Conservation (phyloP, 2,113 vertebrate species). For the Corydoras sp. region DNA sequence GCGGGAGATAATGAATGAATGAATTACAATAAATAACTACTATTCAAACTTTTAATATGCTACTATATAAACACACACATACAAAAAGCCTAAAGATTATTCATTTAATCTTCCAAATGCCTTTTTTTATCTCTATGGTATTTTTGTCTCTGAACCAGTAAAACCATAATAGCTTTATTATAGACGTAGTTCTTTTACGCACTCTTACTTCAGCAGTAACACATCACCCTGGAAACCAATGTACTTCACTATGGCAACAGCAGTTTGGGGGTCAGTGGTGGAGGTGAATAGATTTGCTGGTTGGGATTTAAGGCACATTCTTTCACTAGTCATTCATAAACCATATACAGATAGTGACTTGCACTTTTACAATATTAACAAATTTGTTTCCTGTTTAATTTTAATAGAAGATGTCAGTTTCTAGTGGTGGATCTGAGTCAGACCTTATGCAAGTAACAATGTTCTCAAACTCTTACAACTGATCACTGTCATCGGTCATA, state of each 20-base stretch:
- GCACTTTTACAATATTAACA: background rate
- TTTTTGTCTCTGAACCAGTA: constrained; percentile 10
- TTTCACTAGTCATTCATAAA: constrained; percentile 27
- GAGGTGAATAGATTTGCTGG: constrained; percentile 36
- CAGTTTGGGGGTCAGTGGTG: constrained; percentile 28
- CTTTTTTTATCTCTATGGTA: background rate
- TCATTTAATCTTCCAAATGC: too few species aligned
- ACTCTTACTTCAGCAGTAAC: constrained; percentile 31
- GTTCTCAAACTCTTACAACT: too few species aligned
- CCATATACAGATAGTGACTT: constrained; percentile 3
- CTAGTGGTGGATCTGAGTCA: too few species aligned
- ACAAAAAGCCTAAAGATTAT: too few species aligned
- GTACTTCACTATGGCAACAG: constrained; percentile 48
- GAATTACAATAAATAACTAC: too few species aligned
- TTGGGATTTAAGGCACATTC: constrained; percentile 23
- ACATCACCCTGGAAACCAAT: constrained; percentile 43
- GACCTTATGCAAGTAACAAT: too few species aligned
- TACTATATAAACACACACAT: too few species aligned
- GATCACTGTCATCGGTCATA: too few species aligned
- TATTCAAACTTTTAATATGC: too few species aligned
- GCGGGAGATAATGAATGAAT: too few species aligned
- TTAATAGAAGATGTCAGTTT: too few species aligned
- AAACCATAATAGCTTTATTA: constrained; percentile 32
- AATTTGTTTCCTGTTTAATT: background rate
- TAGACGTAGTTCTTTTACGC: constrained; percentile 30